Evolutionary conservation across 2,797 vertebrate genomes (phyloP).

Genomic region (Danio albolineatus): DNA sequence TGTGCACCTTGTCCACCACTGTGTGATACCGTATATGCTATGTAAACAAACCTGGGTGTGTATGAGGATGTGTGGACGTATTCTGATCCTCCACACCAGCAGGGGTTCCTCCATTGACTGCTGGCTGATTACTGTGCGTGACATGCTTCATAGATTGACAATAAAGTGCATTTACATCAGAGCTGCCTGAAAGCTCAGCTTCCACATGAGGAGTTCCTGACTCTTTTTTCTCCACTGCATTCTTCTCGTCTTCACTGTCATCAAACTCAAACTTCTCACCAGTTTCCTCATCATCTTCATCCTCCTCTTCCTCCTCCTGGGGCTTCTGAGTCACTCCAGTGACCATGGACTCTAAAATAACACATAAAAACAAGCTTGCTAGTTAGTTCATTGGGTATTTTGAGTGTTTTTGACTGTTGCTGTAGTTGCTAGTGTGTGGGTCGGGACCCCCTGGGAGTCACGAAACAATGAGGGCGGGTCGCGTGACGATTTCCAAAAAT

Average conservation of each 20-base stretch:
- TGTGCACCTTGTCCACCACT: no score
- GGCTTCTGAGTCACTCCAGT: slow-evolving; percentile 47
- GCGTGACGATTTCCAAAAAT: no score
- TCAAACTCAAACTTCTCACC: slow-evolving; percentile 84
- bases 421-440: background rate
- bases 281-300: slow-evolving; percentile 74
- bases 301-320: slow-evolving; percentile 61
- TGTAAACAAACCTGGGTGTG: slow-evolving; percentile 39
- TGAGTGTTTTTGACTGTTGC: no score
- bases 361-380: background rate
- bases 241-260: slow-evolving; percentile 75
- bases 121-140: background rate
- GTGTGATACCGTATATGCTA: no score
- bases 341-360: slow-evolving; percentile 60
- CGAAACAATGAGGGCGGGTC: no score
- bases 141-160: slow-evolving; percentile 49
- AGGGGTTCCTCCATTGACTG: slow-evolving; percentile 47
- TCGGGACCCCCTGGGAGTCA: no score
- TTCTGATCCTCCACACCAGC: slow-evolving; percentile 56
- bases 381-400: no score
- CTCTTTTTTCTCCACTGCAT: slow-evolving; percentile 23
- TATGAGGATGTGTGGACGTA: slow-evolving; percentile 2
- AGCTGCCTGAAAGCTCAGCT: slow-evolving; percentile 32
- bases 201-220: slow-evolving; percentile 2
- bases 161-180: slow-evolving; percentile 47